phyloP scores from a whole-genome alignment of 2,888 invertebrate genomes.

The Oscheius sp. region DNA sequence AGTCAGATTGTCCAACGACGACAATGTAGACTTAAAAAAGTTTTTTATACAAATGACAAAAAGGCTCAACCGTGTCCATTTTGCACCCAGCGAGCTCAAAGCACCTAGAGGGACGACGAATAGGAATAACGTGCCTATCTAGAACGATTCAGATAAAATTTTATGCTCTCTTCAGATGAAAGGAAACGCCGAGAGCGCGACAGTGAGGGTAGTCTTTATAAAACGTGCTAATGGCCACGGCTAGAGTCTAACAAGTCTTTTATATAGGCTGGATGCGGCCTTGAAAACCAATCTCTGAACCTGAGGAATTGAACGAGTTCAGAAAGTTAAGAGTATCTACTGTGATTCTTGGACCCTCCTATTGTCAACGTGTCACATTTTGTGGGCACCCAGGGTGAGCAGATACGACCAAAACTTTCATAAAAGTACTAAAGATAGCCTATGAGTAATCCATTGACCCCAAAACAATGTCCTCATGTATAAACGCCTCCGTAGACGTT shows the following conservation, averaged over 20 bases:
- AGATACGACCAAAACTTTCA: no score
- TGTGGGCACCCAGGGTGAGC: no score
- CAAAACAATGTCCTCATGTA: no score
- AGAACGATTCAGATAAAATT: slow-evolving; percentile 32
- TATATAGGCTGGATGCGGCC: no score
- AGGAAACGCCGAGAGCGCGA: slow-evolving; percentile 14
- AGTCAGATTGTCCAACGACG: slow-evolving; percentile 43
- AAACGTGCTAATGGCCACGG: neutral
- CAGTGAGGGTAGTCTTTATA: slow-evolving; percentile 9
- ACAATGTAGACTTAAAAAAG: slow-evolving; percentile 8
- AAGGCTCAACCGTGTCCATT: neutral
- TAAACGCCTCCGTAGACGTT: slow-evolving; percentile 7
- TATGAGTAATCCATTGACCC: no score
- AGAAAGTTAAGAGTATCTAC: no score
- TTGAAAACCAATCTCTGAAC: no score
- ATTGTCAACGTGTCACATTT: no score
- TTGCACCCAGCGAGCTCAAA: neutral
- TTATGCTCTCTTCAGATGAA: slow-evolving; percentile 19
- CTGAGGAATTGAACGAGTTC: no score
- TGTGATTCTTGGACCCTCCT: no score
- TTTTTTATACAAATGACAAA: neutral
- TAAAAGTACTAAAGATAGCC: no score
- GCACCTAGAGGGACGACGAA: neutral
- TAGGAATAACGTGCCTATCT: slow-evolving; percentile 32
- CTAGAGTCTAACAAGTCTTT: no score